Base-by-base conservation (phyloP, 2,888 invertebrate genomes). In the Amblyjoppa proteus region DNA sequence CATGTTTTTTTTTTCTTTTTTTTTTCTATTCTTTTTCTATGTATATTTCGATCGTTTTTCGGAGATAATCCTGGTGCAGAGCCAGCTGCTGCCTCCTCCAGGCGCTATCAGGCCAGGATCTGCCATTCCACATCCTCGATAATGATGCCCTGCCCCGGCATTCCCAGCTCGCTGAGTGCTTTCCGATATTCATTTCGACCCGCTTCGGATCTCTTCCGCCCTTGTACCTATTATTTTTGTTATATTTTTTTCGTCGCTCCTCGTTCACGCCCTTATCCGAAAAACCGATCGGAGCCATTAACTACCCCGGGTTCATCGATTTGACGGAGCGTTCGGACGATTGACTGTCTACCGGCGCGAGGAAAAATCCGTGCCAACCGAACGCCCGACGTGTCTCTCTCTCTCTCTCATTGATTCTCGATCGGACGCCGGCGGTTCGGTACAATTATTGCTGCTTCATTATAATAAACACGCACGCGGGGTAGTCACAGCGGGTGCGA, bases 141-240 rank as follows among this genome's bases (percentile, higher is more conserved):
- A 88, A 88, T 88, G 85, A 87, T 85, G 85, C 85, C 80, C 84
- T 68, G 70, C 84, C 53, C 49, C 69, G 81, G 78, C 81, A 78
- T 82, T 81, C 61, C 68, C 51, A 16, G 70, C 61, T 51, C 64
- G 80, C 69, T 85, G 87, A 88, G 87, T 86, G 85, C 86, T 87
- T 87, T 88, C 83, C 88, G 86, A 88, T 88, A 88, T 87, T 87
- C 88, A 88, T 87, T 84, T 87, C 81, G 53, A 86, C 75, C 78
- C 64, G 80, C 76, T 70, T 69, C 66, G 64, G 25, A 61, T 61
- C 61, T 45, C 77, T 78, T 80, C 56, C 78, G 76, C 68, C 41
- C 31, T 61, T 75, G 68, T 66, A 68, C 53, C 58, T 66, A 81
- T 75, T 83, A 77, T 83, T 77, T 81, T 70, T 71, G 74, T 66